These are phyloP conservation scores for Drosophila ezoana DNA, from an alignment of 2,888 invertebrate species.

Conservation along the genomic window DNA sequence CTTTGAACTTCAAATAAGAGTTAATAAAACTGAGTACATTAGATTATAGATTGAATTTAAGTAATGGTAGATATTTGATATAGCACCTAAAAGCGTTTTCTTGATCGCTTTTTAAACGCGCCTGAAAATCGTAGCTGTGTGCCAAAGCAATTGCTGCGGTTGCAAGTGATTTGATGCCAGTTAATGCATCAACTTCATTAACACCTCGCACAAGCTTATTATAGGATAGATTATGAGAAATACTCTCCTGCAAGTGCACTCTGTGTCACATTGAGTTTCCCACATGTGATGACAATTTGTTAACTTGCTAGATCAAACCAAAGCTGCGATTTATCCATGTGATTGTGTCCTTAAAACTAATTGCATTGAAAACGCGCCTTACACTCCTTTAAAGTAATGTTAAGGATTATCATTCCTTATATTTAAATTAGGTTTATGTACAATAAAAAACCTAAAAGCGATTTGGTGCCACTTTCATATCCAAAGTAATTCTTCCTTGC, in stretches of 20 bases:
- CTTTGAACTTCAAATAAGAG: constrained; percentile 13
- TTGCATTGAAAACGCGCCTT: constrained; percentile 14
- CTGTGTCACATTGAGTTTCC: constrained; percentile 65
- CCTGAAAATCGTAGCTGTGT: constrained; percentile 64
- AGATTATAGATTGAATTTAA: neutral
- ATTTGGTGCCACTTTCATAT: too few relatives aligned
- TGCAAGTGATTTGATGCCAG: constrained; percentile 36
- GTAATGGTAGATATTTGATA: neutral
- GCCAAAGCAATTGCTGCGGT: constrained; percentile 42
- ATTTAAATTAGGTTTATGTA: neutral
- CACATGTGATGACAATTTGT: constrained; percentile 56
- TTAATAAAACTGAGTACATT: constrained; percentile 52
- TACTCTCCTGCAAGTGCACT: constrained; percentile 58
- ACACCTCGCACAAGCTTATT: constrained; percentile 38
- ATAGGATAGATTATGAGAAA: neutral
- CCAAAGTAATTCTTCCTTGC: constrained; percentile 30
- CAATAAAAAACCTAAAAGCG: constrained; percentile 54
- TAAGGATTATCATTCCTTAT: neutral
- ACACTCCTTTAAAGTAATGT: neutral
- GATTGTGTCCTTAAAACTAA: constrained; percentile 23
- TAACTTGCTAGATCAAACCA: constrained; percentile 34
- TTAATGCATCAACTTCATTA: constrained; percentile 34
- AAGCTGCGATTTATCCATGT: constrained; percentile 54
- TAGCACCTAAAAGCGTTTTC: constrained; percentile 77
- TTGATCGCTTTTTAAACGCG: constrained; percentile 50